phyloP scores from a whole-genome alignment of 1,140 invertebrate genomes.

The Danaus melanippus region DNA sequence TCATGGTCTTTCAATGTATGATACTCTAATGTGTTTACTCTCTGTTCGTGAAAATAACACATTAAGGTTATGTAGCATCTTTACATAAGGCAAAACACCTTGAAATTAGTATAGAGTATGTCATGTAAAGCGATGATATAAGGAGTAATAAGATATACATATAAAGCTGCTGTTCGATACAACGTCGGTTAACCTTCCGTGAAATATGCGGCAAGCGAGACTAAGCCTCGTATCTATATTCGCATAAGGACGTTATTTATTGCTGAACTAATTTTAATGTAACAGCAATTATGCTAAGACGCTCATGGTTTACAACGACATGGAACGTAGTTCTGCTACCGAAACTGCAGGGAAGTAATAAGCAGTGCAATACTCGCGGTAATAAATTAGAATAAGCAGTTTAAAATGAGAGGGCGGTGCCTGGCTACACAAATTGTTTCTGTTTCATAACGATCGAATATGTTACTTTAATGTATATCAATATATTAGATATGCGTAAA shows the following conservation, averaged over 20 bases:
- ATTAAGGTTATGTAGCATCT: neutral
- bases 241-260: slow-evolving; percentile 46
- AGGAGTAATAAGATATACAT: too few species aligned
- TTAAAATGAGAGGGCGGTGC: slow-evolving; percentile 36
- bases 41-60: neutral
- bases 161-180: too few species aligned
- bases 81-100: too few species aligned
- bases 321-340: slow-evolving; percentile 57
- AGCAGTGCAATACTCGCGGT: slow-evolving; percentile 56
- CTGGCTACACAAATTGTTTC: slow-evolving; percentile 3
- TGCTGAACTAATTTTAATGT: slow-evolving; percentile 59
- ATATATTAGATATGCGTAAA: too few species aligned
- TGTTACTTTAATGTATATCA: too few species aligned
- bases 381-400: slow-evolving; percentile 68
- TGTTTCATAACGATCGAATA: slow-evolving; percentile 4
- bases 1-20: slow-evolving; percentile 15
- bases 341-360: slow-evolving; percentile 65
- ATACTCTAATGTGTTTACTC: slow-evolving; percentile 1
- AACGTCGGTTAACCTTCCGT: slow-evolving; percentile 8
- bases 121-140: too few species aligned
- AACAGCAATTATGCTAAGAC: slow-evolving; percentile 63
- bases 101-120: too few species aligned
- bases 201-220: slow-evolving; percentile 21
- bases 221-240: slow-evolving; percentile 23
- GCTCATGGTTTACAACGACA: slow-evolving; percentile 60